Percentiles rank a stretch among this genome's conserved stretches.
Evolutionary conservation across 1,140 invertebrate genomes (phyloP).

Genomic region (Maniola jurtina): DNA sequence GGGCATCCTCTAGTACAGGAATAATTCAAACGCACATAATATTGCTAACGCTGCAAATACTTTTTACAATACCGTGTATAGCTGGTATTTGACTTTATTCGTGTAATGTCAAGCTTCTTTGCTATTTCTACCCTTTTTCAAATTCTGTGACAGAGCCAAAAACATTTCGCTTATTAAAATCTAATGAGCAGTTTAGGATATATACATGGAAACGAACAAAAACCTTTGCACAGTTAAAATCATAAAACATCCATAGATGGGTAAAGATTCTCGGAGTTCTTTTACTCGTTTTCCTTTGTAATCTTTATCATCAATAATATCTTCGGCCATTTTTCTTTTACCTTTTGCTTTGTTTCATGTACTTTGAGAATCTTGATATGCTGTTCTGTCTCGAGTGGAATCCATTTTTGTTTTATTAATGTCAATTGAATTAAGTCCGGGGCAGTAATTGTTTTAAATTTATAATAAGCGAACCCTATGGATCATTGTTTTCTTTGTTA

Average conservation of each 20-base stretch:
- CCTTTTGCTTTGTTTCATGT: conserved; percentile 27
- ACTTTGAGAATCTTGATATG: conserved; percentile 29
- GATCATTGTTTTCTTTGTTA: conserved; percentile 21
- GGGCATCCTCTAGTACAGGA: too few species aligned
- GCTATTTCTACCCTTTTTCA: too few species aligned
- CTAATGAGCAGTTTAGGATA: too few species aligned
- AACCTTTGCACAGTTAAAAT: too few species aligned
- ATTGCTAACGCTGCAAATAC: too few species aligned
- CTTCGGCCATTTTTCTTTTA: conserved; percentile 15
- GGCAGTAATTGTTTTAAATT: conserved; percentile 41
- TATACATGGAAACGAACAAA: too few species aligned
- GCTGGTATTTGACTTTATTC: too few species aligned
- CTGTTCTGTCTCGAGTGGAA: conserved; percentile 33
- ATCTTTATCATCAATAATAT: conserved; percentile 33
- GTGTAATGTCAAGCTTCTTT: too few species aligned
- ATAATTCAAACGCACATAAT: too few species aligned
- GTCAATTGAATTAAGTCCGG: conserved; percentile 43
- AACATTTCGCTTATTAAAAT: too few species aligned
- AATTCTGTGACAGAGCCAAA: too few species aligned
- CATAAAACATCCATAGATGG: not conserved
- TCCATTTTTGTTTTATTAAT: conserved; percentile 40
- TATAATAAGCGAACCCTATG: conserved; percentile 43
- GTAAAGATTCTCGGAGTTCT: conserved; percentile 17
- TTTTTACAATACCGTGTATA: too few species aligned
- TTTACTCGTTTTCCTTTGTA: conserved; percentile 39